Percentiles rank a stretch among this genome's conserved stretches.
Evolutionary conservation across 2,113 vertebrate genomes (phyloP).

Genomic region (Aegithalos caudatus): DNA sequence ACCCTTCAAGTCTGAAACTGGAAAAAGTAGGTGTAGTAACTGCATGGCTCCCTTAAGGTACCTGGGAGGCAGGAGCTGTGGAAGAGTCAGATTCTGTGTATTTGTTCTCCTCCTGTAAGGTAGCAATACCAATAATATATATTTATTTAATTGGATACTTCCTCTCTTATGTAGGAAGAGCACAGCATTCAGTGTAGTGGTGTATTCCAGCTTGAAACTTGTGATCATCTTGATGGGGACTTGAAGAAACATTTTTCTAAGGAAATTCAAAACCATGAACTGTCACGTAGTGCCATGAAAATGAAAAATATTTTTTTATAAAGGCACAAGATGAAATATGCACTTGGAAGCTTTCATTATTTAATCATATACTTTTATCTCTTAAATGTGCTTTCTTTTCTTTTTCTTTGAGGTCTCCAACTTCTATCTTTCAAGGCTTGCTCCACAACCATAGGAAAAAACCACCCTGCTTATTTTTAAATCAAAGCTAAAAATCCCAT

Average conservation of each 20-base stretch:
- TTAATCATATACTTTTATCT: not conserved
- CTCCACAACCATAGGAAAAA: not conserved
- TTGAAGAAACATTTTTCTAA: not conserved
- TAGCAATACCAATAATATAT: not conserved
- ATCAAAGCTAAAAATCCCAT: not conserved
- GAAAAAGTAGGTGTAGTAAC: not conserved
- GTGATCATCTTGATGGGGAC: not conserved
- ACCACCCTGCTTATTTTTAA: not conserved
- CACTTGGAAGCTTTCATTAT: not conserved
- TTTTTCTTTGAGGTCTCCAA: not conserved
- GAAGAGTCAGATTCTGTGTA: not conserved
- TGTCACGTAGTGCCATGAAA: not conserved
- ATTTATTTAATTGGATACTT: not conserved
- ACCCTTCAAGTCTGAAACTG: not conserved
- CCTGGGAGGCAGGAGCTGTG: not conserved
- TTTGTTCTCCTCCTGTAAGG: not conserved
- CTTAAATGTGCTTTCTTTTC: not conserved
- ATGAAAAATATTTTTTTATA: not conserved
- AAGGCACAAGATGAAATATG: not conserved
- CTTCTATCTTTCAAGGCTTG: not conserved
- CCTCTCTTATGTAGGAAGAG: not conserved
- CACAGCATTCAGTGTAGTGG: not conserved
- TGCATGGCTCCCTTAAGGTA: not conserved
- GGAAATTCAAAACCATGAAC: not conserved
- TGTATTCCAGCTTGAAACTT: not conserved